Percentiles rank a stretch among this genome's conserved stretches.
Conservation (phyloP, 2,888 invertebrate species). For the Acleris emargana region DNA sequence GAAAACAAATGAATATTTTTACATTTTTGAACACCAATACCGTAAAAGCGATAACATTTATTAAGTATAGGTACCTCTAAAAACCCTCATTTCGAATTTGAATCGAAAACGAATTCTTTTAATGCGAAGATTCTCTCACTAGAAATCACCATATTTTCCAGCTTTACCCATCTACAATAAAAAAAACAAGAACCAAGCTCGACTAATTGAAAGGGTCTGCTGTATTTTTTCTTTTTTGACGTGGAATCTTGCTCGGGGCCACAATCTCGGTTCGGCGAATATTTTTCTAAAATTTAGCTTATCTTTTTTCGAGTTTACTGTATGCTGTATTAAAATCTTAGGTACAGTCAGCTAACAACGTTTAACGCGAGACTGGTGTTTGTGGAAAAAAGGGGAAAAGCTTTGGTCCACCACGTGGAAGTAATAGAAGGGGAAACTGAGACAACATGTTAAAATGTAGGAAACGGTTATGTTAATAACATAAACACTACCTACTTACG, state of each 20-base stretch:
- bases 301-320: slow-evolving; percentile 17
- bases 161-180: not conserved
- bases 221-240: slow-evolving; percentile 8
- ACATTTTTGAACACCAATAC: no score
- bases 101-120: no score
- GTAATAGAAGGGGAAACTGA: slow-evolving; percentile 6
- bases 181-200: not conserved
- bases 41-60: no score
- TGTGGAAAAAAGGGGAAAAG: slow-evolving; percentile 1
- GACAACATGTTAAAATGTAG: not conserved
- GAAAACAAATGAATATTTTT: no score
- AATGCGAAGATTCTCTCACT: no score
- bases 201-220: slow-evolving; percentile 17
- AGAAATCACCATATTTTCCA: not conserved
- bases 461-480: no score
- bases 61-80: no score
- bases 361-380: not conserved
- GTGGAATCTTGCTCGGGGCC: slow-evolving; percentile 13
- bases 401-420: slow-evolving; percentile 10
- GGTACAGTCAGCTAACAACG: slow-evolving; percentile 6
- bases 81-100: no score
- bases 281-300: slow-evolving; percentile 1
- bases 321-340: slow-evolving; percentile 19
- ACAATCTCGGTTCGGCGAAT: not conserved
- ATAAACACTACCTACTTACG: no score